Evolutionary conservation across 2,113 vertebrate genomes (phyloP).

Genomic region (Gorsachius goisagi): DNA sequence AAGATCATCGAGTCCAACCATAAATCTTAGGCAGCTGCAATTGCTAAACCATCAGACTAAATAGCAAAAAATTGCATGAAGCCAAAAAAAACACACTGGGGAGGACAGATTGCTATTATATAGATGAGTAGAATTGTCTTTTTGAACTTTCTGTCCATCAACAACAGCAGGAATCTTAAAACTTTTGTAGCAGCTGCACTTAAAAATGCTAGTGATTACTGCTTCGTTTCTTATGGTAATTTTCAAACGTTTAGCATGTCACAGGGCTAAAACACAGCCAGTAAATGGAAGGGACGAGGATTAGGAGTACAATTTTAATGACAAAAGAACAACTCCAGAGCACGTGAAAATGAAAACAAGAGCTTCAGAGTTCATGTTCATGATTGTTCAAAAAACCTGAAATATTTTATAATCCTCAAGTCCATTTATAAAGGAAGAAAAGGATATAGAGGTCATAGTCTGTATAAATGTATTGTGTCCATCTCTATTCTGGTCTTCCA

Average conservation of each 20-base stretch:
- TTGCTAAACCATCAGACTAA: not conserved
- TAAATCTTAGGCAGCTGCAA: not conserved
- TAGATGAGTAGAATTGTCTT: not conserved
- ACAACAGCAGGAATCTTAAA: not conserved
- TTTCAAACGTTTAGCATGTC: not conserved
- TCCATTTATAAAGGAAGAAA: not conserved
- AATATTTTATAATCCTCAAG: not conserved
- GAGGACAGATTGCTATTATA: not conserved
- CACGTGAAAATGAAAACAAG: not conserved
- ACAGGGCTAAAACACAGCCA: not conserved
- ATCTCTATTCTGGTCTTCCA: not conserved
- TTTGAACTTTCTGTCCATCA: not conserved
- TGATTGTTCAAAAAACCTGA: not conserved
- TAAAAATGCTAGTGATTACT: not conserved
- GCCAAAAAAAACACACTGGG: not conserved
- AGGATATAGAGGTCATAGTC: not conserved
- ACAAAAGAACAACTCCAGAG: not conserved
- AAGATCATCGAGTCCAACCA: too few species aligned
- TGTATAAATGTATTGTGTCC: not conserved
- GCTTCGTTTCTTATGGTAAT: not conserved
- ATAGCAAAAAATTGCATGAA: not conserved
- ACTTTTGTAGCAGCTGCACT: not conserved
- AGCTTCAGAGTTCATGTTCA: not conserved
- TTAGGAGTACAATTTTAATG: not conserved
- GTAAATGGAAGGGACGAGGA: not conserved